Evolutionary conservation across 2,113 vertebrate genomes (phyloP).

Genomic region (Laticauda laticaudata): DNA sequence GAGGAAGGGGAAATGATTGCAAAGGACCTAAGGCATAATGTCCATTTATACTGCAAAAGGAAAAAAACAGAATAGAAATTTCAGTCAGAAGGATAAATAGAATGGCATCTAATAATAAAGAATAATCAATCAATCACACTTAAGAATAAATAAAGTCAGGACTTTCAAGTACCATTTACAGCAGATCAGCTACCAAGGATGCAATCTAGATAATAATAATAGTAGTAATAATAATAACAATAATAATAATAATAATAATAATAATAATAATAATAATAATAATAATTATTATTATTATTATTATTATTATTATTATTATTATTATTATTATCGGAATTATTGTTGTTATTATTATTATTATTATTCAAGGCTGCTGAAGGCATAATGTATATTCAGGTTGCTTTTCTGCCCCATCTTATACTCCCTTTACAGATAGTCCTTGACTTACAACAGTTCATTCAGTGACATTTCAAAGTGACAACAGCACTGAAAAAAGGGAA

Average conservation of each 20-base stretch:
- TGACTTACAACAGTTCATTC: no score
- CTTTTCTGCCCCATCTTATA: background rate
- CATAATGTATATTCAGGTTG: background rate
- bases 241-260: no score
- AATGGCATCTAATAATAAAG: conserved; percentile 8
- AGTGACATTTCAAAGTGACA: no score
- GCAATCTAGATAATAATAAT: background rate
- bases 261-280: no score
- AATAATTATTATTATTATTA: no score
- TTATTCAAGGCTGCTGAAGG: background rate
- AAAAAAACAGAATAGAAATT: background rate
- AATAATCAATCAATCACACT: background rate
- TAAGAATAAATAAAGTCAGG: background rate
- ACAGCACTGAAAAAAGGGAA: no score
- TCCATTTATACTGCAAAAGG: background rate
- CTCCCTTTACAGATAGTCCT: background rate
- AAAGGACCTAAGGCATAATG: background rate
- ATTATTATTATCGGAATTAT: background rate
- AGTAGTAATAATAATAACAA: no score
- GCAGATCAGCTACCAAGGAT: conserved; percentile 1
- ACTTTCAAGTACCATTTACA: background rate
- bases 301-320: no score
- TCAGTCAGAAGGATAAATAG: background rate
- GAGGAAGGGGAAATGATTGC: background rate
- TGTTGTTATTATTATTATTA: no score